Base-by-base conservation (phyloP, 2,113 vertebrate genomes). In the Capreolus pygargus region DNA sequence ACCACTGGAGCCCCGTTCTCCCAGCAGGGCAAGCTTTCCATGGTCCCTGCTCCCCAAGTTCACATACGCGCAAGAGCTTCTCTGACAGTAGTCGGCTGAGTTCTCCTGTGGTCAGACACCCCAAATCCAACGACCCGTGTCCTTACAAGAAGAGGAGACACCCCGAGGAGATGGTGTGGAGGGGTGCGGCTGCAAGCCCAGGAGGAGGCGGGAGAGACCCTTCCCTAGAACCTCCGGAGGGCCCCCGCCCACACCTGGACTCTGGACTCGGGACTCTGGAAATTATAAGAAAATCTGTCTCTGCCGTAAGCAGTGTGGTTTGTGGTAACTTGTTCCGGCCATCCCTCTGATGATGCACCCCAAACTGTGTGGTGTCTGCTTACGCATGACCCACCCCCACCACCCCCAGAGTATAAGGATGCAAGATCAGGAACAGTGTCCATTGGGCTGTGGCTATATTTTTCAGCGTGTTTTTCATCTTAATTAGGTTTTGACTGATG, bases 41-140 rank as follows among this genome's bases (percentile, higher is more conserved):
- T 1, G 27, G 12, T 14, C 86, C 14, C 13, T 6, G 33, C 19
- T 16, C 39, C 60, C n/a, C 45, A 36, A 27, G 0, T 6, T 21
- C 8, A 54, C 17, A 7, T 9, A 21, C 12, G 4, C 64, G 61
- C 78, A 25, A 4, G 0, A 64, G 23, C 17, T n/a, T 39, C 27
- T 7, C 30, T 11, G 13, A 28, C 27, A 17, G 55, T 9, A 19
- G 15, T 25, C 1, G 0, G 36, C 54, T 11, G 4, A 6, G 3
- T 86, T 50, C 36, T 33, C 17, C 79, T 60, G 17, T 50, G 45
- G 17, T 30, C 61, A n/a, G 67, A 79, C 45, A 36, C 27, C 28
- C 28, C 8, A 43, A 39, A 17, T 33, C 85, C 84, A 54, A 17
- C 16, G 13, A 39, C n/a, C 10, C 33, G 28, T 54, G 50, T 67